Percentiles rank a stretch among this genome's conserved stretches.
Evolutionary conservation across 1,140 invertebrate species (phyloP).

Genomic region (Lerema accius): DNA sequence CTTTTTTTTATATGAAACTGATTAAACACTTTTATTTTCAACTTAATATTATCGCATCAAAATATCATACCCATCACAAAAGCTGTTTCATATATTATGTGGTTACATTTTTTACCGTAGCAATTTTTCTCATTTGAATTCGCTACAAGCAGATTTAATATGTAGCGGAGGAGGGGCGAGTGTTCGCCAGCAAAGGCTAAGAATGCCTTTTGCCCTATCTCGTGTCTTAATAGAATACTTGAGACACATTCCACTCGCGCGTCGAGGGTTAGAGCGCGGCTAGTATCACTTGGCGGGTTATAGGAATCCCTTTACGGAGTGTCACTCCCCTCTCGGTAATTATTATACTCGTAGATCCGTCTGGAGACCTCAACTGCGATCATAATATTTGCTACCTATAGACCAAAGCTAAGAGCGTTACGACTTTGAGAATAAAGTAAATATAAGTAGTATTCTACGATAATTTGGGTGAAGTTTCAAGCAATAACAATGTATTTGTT

Average conservation of each 20-base stretch:
- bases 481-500: too few relatives aligned
- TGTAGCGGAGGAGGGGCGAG: constrained; percentile 10
- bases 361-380: neutral
- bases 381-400: neutral
- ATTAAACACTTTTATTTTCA: too few relatives aligned
- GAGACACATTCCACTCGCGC: constrained; percentile 30
- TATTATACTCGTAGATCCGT: neutral
- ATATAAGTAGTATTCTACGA: too few relatives aligned
- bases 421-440: too few relatives aligned
- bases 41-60: too few relatives aligned
- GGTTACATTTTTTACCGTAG: neutral
- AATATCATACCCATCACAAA: too few relatives aligned
- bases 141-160: constrained; percentile 20
- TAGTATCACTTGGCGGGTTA: constrained; percentile 19
- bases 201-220: constrained; percentile 31
- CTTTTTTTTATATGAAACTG: too few relatives aligned
- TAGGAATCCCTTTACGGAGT: constrained; percentile 30
- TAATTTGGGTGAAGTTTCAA: too few relatives aligned
- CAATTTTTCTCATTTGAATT: neutral
- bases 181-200: constrained; percentile 23
- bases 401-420: neutral
- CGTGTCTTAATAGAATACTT: constrained; percentile 33
- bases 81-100: too few relatives aligned
- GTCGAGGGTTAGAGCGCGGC: constrained; percentile 21
- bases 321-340: constrained; percentile 11